Conservation (phyloP, 2,113 vertebrate genomes). For the Anolis carolinensis region DNA sequence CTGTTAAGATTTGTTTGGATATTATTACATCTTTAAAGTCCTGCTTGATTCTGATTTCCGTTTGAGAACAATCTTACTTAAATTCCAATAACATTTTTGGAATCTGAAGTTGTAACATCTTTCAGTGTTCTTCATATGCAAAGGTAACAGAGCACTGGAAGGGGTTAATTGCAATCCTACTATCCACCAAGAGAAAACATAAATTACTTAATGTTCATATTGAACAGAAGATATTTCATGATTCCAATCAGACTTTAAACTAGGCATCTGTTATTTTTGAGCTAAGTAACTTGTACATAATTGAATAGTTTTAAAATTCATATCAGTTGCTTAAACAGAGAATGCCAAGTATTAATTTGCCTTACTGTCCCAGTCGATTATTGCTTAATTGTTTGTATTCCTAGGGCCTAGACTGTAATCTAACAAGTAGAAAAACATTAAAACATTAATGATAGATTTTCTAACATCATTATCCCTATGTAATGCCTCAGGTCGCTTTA, state of each 20-base stretch:
- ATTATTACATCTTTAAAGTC: no score
- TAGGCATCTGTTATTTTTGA: neutral
- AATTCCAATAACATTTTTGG: no score
- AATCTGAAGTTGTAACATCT: no score
- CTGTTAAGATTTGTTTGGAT: no score
- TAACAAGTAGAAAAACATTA: neutral
- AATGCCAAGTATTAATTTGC: conserved; percentile 8
- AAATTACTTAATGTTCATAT: conserved; percentile 7
- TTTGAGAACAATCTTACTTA: no score
- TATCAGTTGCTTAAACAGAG: neutral
- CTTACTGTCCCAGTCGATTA: neutral
- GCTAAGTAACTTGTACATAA: conserved; percentile 11
- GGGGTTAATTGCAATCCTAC: no score
- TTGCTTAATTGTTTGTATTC: conserved; percentile 13
- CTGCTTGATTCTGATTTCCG: no score
- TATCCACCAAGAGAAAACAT: no score
- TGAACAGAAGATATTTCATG: conserved; percentile 1
- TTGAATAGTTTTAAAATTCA: conserved; percentile 22
- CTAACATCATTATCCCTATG: no score
- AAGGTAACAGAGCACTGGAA: no score
- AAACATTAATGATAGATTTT: neutral
- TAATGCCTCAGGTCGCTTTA: neutral
- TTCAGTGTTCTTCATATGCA: no score
- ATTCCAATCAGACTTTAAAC: neutral
- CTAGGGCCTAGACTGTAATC: neutral